These are phyloP conservation scores for Luperina testacea DNA, from an alignment of 2,888 invertebrate species.

Conservation along the genomic window DNA sequence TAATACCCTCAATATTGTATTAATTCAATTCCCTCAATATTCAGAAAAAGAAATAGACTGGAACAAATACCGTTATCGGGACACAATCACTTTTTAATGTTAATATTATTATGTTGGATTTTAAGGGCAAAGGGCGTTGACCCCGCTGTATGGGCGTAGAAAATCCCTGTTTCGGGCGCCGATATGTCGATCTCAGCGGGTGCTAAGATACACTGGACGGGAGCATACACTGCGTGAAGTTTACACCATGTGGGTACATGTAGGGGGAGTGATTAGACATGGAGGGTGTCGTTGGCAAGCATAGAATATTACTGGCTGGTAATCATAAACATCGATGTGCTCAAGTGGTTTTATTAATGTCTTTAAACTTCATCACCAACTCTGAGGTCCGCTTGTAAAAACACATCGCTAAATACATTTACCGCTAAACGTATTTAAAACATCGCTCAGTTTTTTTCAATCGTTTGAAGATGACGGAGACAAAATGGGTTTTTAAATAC, in stretches of 20 bases:
- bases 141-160: conserved; percentile 46
- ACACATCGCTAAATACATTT: not conserved
- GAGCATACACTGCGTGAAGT: conserved; percentile 45
- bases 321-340: not conserved
- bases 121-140: conserved; percentile 42
- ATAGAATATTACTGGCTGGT: not conserved
- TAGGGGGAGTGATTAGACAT: not conserved
- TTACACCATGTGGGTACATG: conserved; percentile 36
- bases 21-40: conserved; percentile 28
- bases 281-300: not conserved
- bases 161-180: conserved; percentile 67
- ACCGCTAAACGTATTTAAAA: not conserved
- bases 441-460: not conserved
- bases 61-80: conserved; percentile 30
- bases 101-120: conserved; percentile 35
- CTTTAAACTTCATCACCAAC: not conserved
- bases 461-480: not conserved
- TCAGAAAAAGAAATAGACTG: conserved; percentile 20
- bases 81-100: conserved; percentile 46
- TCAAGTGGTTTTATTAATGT: not conserved
- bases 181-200: conserved; percentile 68
- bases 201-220: conserved; percentile 52
- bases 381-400: not conserved
- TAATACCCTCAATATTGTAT: conserved; percentile 7
- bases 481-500: not conserved